phyloP scores from a whole-genome alignment of 1,140 invertebrate species.

The Eurosta solidaginis region DNA sequence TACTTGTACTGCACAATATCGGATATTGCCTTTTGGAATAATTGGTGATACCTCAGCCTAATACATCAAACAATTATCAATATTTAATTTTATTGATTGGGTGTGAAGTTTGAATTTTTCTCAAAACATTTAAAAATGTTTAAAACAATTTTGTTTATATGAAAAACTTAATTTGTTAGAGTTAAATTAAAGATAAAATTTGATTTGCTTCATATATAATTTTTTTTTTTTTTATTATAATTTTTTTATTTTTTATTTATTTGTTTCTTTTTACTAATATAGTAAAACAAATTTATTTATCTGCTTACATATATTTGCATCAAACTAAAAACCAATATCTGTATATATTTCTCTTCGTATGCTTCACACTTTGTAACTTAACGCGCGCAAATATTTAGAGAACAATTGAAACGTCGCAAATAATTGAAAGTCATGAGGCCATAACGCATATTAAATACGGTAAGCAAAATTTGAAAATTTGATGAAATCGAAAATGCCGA shows the following conservation, averaged over 20 bases:
- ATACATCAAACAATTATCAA: background rate
- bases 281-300: too few relatives aligned
- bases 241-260: too few relatives aligned
- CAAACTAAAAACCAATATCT: background rate
- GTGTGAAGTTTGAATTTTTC: background rate
- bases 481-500: background rate
- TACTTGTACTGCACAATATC: too few relatives aligned
- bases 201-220: too few relatives aligned
- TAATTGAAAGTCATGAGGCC: slow-evolving; percentile 57
- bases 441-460: slow-evolving; percentile 59
- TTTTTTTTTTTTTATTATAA: too few relatives aligned
- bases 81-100: background rate
- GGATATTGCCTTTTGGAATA: slow-evolving; percentile 36
- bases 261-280: too few relatives aligned
- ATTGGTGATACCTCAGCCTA: background rate
- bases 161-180: background rate
- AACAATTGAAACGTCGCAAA: slow-evolving; percentile 57
- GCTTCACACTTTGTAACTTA: background rate
- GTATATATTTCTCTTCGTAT: background rate
- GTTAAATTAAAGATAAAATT: too few relatives aligned
- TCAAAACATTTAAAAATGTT: background rate
- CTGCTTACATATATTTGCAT: too few relatives aligned
- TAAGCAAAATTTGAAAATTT: slow-evolving; percentile 39
- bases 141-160: background rate
- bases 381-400: slow-evolving; percentile 42